A percentile compares a stretch with the other conserved stretches of the same genome.
Evolutionary conservation across 2,888 invertebrate genomes (phyloP).

Genomic region (Drosophila meridionalis): DNA sequence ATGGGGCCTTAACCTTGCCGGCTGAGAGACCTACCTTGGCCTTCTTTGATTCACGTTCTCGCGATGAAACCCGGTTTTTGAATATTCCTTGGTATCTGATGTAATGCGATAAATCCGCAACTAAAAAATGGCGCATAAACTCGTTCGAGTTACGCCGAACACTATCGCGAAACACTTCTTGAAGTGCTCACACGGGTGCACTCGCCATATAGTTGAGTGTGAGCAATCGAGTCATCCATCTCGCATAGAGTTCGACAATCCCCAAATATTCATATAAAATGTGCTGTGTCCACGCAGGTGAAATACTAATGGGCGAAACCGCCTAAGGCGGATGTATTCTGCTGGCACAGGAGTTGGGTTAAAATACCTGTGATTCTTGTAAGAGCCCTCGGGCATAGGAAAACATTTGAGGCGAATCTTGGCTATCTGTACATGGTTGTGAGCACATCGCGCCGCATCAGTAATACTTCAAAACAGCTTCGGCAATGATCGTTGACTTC

Average conservation of each 20-base stretch:
- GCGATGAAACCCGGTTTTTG: background rate
- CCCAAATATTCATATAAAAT: background rate
- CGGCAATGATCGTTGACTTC: conserved; percentile 28
- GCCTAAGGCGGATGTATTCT: background rate
- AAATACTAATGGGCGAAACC: background rate
- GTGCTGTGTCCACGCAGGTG: background rate
- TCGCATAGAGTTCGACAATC: background rate
- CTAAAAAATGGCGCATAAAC: conserved; percentile 2
- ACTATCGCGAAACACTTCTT: background rate
- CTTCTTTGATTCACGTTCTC: conserved; percentile 3
- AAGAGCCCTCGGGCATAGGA: background rate
- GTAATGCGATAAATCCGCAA: background rate
- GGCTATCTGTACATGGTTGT: conserved; percentile 40
- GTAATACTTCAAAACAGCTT: conserved; percentile 47
- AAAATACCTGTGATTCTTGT: background rate
- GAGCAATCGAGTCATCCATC: background rate
- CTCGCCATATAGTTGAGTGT: background rate
- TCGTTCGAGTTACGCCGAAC: background rate
- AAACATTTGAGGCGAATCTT: conserved; percentile 31
- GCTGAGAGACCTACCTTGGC: conserved; percentile 4
- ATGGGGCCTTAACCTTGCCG: background rate
- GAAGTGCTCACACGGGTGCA: background rate
- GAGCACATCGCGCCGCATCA: conserved; percentile 29
- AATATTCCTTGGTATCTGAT: background rate
- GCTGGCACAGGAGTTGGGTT: no score